Percentiles rank a stretch among this genome's conserved stretches.
Conservation (phyloP, 1,140 invertebrate species). For the Trissolcus basalis region DNA sequence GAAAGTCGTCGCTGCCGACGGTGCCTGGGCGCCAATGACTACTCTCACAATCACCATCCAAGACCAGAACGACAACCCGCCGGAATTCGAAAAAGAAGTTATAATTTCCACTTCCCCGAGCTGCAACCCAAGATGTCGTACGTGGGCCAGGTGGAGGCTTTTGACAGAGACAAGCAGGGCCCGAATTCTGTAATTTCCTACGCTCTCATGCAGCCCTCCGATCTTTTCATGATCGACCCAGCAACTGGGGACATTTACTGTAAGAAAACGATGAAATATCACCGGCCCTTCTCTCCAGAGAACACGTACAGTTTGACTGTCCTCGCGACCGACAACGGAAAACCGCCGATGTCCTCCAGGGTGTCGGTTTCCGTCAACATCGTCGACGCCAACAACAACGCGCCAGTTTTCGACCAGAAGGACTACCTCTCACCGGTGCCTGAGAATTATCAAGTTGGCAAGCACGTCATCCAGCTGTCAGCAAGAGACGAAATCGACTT, state of each 20-base stretch:
- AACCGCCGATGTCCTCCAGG: constrained; percentile 91
- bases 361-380: constrained; percentile 90
- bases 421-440: constrained; percentile 90
- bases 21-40: constrained; percentile 92
- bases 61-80: constrained; percentile 96
- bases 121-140: constrained; percentile 85
- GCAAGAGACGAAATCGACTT: constrained; percentile 88
- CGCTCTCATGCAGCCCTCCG: constrained; percentile 91
- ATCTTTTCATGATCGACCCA: constrained; percentile 92
- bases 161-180: constrained; percentile 92
- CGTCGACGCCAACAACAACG: constrained; percentile 92
- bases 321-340: constrained; percentile 93
- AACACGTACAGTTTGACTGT: constrained; percentile 91
- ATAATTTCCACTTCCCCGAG: constrained; percentile 94
- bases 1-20: constrained; percentile 91
- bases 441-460: constrained; percentile 82
- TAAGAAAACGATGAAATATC: constrained; percentile 87
- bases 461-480: constrained; percentile 82
- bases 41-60: constrained; percentile 94
- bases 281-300: constrained; percentile 86
- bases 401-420: constrained; percentile 85
- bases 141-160: constrained; percentile 92
- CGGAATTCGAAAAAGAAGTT: constrained; percentile 92
- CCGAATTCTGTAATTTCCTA: constrained; percentile 96
- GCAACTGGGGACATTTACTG: constrained; percentile 92